Base-by-base conservation (phyloP, 2,113 vertebrate species). In the Misgurnus anguillicaudatus region DNA sequence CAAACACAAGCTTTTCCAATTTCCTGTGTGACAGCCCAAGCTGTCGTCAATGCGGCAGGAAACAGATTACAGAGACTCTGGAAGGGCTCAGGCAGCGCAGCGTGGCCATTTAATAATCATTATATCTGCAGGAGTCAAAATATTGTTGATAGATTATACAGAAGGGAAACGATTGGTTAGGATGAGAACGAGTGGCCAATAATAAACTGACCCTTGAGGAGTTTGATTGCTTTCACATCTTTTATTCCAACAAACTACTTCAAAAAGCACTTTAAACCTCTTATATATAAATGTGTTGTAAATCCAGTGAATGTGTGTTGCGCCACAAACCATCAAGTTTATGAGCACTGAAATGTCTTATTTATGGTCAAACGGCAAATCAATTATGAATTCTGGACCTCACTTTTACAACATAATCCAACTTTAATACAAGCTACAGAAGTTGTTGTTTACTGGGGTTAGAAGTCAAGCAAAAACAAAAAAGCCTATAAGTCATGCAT, bases 101-200 rank as follows among this genome's bases (percentile, higher is more conserved):
- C 58, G 61, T 72, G 21, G 70, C 62, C 42, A 17, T 78, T 83
- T 85, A 80, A 83, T 85, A 85, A 85, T 83, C 81, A 80, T 80
- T 61, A 65, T 61, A 80, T 80, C 74, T 45, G 70, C 78, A 80
- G 78, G 77, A 80, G 58, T 31, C 17, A 6, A 53, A 79, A 79
- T 58, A 48, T 53, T 48, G 55, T 51, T 72, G 42, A 69, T 74
- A 78, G 70, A 70, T 77, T 80, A 70, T 69, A 31, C 38, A 13
- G 51, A n/a, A 19, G 61, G 24, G 14, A 63, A 11, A 31, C 24
- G 77, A 85, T 82, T 79, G 77, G 71, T 75, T 63, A 62, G 31
- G 38, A 21, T 69, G 75, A 38, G 53, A 58, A 57, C 61, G 39
- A 80, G 66, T 68, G 67, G 77, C 70, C 73, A 82, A 68, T 80